A percentile compares a stretch with the other conserved stretches of the same genome.
phyloP scores from a whole-genome alignment of 2,797 vertebrate species.

The Hippopotamyrus pictus region DNA sequence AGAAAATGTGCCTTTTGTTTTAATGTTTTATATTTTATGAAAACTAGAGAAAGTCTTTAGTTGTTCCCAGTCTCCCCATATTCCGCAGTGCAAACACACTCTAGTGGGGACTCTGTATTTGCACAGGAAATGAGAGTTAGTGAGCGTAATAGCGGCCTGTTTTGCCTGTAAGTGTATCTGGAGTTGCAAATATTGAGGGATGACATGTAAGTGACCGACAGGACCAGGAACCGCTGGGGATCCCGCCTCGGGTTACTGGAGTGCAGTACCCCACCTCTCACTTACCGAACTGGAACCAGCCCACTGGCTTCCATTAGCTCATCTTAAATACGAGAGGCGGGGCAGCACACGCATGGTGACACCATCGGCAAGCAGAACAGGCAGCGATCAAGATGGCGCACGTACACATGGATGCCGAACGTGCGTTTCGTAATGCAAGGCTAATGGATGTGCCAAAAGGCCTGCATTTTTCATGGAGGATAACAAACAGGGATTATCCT shows the following conservation, averaged over 20 bases:
- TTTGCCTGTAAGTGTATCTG: background rate
- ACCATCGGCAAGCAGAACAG: background rate
- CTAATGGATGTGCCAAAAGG: background rate
- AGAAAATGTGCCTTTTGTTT: background rate
- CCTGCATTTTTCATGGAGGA: background rate
- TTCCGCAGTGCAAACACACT: background rate
- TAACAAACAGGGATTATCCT: conserved; percentile 1
- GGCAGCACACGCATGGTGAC: background rate
- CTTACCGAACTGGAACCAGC: background rate
- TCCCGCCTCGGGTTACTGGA: background rate
- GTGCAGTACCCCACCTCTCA: background rate
- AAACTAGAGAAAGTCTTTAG: background rate
- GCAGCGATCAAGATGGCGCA: background rate
- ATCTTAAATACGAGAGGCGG: background rate
- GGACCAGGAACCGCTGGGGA: too few relatives aligned
- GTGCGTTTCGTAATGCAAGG: background rate
- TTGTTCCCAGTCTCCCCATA: background rate
- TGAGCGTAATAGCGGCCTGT: background rate
- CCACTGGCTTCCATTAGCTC: background rate
- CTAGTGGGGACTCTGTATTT: background rate
- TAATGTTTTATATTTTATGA: background rate
- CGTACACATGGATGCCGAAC: background rate
- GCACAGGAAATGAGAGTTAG: background rate
- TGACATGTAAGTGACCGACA: background rate
- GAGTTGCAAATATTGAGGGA: background rate